Evolutionary conservation across 2,113 vertebrate genomes (phyloP), one percentile per base, ranked within the genome.

Genomic region (Glaucomys volans): DNA sequence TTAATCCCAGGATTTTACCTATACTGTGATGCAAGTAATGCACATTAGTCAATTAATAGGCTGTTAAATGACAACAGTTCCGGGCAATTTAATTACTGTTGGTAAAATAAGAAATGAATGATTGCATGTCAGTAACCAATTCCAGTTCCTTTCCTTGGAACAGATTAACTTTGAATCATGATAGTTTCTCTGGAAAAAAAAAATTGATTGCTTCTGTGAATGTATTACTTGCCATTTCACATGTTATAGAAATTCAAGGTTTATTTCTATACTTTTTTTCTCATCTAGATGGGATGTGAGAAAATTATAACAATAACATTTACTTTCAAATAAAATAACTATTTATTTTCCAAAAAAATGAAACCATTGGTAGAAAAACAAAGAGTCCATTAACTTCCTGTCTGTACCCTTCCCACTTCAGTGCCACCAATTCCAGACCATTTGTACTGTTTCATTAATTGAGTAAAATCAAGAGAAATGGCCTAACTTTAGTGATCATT

Each of bases 31-130:
- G 95, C 93, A 98, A 98, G 99, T 98, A 98, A 99, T 98, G 99
- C 99, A 99, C 99, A 99, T 99, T 99, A 99, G 99, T 99, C 99
- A 99, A 99, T 99, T 99, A 99, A 99, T 99, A 99, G 99, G 95
- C 99, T 99, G 99, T 99, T 99, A 99, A 99, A 99, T 99, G 99
- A 99, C 99, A 99, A 99, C 98, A 99, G 99, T 99, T 99, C 99
- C 98, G 94, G 99, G 99, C 99, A 99, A 99, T 99, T 99, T 99
- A 99, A 99, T 99, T 99, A 99, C 98, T 98, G 97, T 98, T 99
- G 97, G 97, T 98, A 98, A 98, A 99, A 98, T 98, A 98, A 98
- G 98, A 99, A 99, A 99, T 98, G 98, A 99, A 96, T 98, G 98
- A 99, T 98, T 98, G 97, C 98, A 97, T 98, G 98, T 98, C 98